Evolutionary conservation across 92 coral and sea anemone species (phyloP), one percentile per base, ranked within the genome.

Genomic region (Ricordea florida): DNA sequence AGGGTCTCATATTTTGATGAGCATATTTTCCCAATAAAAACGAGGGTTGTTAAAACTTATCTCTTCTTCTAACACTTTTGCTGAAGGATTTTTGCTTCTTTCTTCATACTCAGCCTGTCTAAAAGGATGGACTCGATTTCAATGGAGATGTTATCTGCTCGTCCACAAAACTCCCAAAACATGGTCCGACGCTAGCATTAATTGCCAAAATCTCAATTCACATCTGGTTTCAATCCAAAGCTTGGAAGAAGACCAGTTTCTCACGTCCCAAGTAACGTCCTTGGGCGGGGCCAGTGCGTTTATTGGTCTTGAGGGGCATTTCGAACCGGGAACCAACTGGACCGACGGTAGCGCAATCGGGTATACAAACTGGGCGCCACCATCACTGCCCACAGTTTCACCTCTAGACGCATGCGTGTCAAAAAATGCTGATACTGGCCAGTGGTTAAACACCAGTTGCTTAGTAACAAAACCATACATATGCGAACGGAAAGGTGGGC

Each of bases 401-500:
- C 16, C 10, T 21, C 33, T 45, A 33, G 16, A 43, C 36, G 80
- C 80, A 14, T 81, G 86, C 37, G 86, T 53, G 29, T 31, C 35
- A 5, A 70, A 70, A 22, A 52, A 49, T n/a, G 20, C 25, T 9
- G 56, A 25, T 9, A 0, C 37, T 16, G 86, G 86, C 28, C 28
- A 46, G 2, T 81, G 86, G 86, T 24, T 41, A 22, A 62, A 44
- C 45, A 36, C 14, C n/a, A 9, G 30, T 15, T 81, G 86, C 52
- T 11, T 23, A 15, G 24, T 16, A 26, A 10, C 10, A 0, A 33
- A 46, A 44, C 66, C 69, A 5, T 62, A 70, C 53, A 59, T 81
- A 48, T 71, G 86, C 74, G 61, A 81, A 50, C 26, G 34, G 33
- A 21, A 32, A 49, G 74, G 74, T 67, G 35, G n/a, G n/a, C n/a